Evolutionary conservation across 1,140 invertebrate genomes (phyloP), one percentile per base, ranked within the genome.

Genomic region (Lucilia cuprina): DNA sequence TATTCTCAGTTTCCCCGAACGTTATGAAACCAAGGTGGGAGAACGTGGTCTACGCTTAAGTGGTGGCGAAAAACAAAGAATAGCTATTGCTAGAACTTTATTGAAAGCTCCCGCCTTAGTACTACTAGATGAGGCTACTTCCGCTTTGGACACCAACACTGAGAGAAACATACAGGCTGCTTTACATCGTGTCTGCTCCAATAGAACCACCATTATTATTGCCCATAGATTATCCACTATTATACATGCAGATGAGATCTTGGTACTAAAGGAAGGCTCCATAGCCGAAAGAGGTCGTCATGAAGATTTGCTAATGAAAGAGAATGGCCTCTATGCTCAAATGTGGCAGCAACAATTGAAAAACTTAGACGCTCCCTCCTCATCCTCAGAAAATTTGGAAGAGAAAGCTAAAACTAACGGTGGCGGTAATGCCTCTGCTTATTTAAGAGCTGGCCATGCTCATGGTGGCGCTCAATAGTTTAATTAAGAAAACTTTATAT

Each of bases 191-290:
- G 94, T 98, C 41, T 95, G 97, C 91, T 92, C 94, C 2, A 97
- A 97, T 91, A 94, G 96, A 47, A 99, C 98, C 0, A 98, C 97
- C 0, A 94, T 99, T 49, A 96, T 99, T 65, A 95, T 99, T 25
- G 98, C 98, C 1, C 98, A 99, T 91, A 93, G 97, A 85, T 91
- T 99, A 25, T 98, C 97, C 0, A 99, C 98, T 0, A 95, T 99
- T 85, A 96, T 98, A 86, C 95, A 98, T 90, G 97, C 97, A 0
- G 96, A 99, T 92, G 95, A 97, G 91, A 99, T 99, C 86, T 91
- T 98, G 2, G 98, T 99, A 0, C 91, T 99, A 8, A 95, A 96
- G 87, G 96, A 98, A 1, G 98, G 98, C 13, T 94, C 95, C 91
- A 97, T 99, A 86, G 94, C 96, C n/a, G 98, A 99, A 91, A 92